Evolutionary conservation across 2,888 invertebrate genomes (phyloP).

Genomic region (Argynnis bischoffii): DNA sequence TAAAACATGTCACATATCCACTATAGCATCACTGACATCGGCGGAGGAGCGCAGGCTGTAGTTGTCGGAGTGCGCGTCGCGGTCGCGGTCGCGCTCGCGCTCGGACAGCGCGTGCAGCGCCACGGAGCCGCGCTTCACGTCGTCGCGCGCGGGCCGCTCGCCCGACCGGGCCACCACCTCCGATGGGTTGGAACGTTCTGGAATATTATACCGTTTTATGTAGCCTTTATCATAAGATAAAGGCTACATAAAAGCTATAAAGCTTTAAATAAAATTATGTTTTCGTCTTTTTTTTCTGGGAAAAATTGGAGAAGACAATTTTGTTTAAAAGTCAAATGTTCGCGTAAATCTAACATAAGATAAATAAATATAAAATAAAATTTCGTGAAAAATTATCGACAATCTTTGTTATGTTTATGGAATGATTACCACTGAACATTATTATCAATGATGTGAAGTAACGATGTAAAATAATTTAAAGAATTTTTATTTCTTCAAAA

Average conservation of each 20-base stretch:
- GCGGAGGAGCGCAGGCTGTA: constrained; percentile 77
- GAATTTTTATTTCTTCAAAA: no score
- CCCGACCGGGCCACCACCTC: constrained; percentile 63
- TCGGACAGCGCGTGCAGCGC: constrained; percentile 58
- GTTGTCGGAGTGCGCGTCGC: constrained; percentile 75
- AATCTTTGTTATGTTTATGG: no score
- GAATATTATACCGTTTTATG: constrained; percentile 23
- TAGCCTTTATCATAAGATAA: no score
- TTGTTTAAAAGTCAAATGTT: no score
- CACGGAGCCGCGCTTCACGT: constrained; percentile 59
- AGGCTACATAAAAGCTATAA: no score
- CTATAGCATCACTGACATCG: constrained; percentile 56
- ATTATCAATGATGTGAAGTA: not conserved
- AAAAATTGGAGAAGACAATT: not conserved
- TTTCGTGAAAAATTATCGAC: not conserved
- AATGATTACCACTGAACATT: no score
- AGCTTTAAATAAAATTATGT: no score
- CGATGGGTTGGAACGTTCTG: constrained; percentile 71
- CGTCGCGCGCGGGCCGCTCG: constrained; percentile 60
- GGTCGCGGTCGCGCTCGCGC: constrained; percentile 53
- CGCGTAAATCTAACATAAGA: no score
- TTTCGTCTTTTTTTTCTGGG: no score
- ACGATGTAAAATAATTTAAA: not conserved
- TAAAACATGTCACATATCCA: no score
- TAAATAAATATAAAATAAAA: not conserved